These are phyloP conservation scores for Drosophila subsilvestris DNA, from an alignment of 2,888 invertebrate genomes.

Conservation along the genomic window DNA sequence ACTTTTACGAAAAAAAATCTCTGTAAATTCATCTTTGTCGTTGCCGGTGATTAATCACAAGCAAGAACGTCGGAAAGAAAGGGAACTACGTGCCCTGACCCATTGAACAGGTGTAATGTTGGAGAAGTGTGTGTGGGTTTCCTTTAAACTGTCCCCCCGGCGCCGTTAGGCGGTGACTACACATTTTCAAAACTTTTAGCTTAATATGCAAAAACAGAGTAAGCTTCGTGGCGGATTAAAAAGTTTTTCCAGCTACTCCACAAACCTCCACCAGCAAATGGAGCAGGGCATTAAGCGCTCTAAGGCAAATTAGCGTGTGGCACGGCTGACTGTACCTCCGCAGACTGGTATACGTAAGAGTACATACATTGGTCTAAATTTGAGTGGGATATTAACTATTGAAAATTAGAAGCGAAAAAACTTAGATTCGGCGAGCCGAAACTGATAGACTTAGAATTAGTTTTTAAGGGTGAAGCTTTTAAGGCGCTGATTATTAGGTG, in stretches of 20 bases:
- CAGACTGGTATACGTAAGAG: background rate
- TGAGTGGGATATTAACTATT: background rate
- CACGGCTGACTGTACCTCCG: constrained; percentile 49
- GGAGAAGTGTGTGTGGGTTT: constrained; percentile 20
- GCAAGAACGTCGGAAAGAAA: constrained; percentile 23
- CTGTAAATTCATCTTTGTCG: constrained; percentile 80
- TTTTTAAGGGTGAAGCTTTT: background rate
- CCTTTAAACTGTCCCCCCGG: constrained; percentile 73
- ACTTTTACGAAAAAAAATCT: constrained; percentile 73
- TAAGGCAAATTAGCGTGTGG: constrained; percentile 63
- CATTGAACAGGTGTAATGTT: constrained; percentile 73
- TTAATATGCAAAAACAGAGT: constrained; percentile 79
- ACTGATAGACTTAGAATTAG: background rate
- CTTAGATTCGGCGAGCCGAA: no score
- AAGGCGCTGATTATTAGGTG: constrained; percentile 23
- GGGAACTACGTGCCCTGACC: constrained; percentile 51
- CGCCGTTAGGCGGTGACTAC: constrained; percentile 56
- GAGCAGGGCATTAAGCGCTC: constrained; percentile 80
- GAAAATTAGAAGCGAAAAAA: background rate
- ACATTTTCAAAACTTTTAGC: constrained; percentile 67
- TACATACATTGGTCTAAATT: background rate
- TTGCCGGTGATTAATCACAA: constrained; percentile 76
- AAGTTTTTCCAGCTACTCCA: constrained; percentile 67
- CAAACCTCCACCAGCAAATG: constrained; percentile 59
- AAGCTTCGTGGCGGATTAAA: constrained; percentile 81